Evolutionary conservation across 37 sponge, comb jelly and placozoan species (phyloP).

Genomic region (Agelas oroides): DNA sequence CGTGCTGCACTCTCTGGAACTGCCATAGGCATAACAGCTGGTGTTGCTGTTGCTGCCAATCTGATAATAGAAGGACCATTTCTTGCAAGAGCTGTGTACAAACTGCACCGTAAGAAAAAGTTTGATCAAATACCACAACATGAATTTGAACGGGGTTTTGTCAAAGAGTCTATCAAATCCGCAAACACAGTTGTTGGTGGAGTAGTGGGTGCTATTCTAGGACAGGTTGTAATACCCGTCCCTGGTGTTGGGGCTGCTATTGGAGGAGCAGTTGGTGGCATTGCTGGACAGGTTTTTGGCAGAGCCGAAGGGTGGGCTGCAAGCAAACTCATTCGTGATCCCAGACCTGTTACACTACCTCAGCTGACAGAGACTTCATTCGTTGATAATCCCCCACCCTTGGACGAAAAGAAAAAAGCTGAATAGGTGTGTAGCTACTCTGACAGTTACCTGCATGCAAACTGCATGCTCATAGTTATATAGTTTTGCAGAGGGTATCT

Average conservation of each 20-base stretch:
- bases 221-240: slow-evolving; percentile 39
- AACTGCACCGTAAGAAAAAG: slow-evolving; percentile 41
- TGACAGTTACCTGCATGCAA: no score
- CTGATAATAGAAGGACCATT: slow-evolving; percentile 24
- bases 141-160: slow-evolving; percentile 32
- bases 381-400: no score
- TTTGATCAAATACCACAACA: slow-evolving; percentile 29
- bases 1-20: slow-evolving; percentile 9
- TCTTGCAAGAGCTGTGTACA: slow-evolving; percentile 16
- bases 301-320: slow-evolving; percentile 13
- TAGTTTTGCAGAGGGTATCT: no score
- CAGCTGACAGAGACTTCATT: no score
- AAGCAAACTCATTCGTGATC: slow-evolving; percentile 32
- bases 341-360: neutral
- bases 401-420: no score
- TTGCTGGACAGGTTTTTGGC: slow-evolving; percentile 22
- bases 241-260: slow-evolving; percentile 48
- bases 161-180: slow-evolving; percentile 13
- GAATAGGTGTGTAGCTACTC: no score
- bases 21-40: slow-evolving; percentile 13
- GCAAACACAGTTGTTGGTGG: slow-evolving; percentile 19
- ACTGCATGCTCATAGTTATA: no score
- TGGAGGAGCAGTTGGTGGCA: slow-evolving; percentile 21
- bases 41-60: slow-evolving; percentile 4
- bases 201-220: slow-evolving; percentile 30